Evolutionary conservation across 92 coral and sea anemone species (phyloP).

Genomic region (Paramuricea clavata): DNA sequence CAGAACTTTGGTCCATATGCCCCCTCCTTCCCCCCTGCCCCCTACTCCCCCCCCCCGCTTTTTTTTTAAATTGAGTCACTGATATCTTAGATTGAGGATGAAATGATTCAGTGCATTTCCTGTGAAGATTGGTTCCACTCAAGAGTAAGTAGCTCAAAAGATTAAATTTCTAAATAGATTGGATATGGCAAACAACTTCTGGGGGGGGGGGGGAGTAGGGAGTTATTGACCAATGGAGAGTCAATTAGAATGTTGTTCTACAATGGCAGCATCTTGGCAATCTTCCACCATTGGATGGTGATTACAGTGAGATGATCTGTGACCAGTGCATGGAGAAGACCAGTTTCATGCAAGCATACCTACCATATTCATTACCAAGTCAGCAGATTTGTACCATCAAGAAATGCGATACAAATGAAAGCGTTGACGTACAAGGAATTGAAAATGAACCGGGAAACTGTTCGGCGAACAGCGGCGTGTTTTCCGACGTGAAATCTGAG

Average conservation of each 20-base stretch:
- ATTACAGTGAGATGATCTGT: conserved; percentile 97
- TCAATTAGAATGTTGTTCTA: not conserved
- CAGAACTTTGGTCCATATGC: too few species aligned
- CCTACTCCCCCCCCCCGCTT: too few species aligned
- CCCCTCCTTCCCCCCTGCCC: too few species aligned
- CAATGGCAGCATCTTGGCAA: conserved; percentile 79
- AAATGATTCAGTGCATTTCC: conserved; percentile 95
- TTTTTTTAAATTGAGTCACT: too few species aligned
- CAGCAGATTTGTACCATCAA: conserved; percentile 79
- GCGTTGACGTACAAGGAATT: conserved; percentile 62
- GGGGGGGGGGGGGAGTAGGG: too few species aligned
- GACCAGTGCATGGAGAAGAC: conserved; percentile 85
- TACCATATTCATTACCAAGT: conserved; percentile 78
- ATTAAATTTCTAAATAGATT: too few species aligned
- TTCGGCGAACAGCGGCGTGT: too few species aligned
- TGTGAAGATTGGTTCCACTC: conserved; percentile 99
- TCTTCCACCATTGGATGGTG: conserved; percentile 88
- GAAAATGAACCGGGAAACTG: not conserved
- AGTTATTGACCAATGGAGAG: too few species aligned
- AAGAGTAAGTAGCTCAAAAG: conserved; percentile 79
- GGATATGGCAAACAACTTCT: too few species aligned
- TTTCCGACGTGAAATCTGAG: not conserved
- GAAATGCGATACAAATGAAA: conserved; percentile 59
- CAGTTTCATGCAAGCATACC: conserved; percentile 85
- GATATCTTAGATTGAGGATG: conserved; percentile 93